phyloP scores from a whole-genome alignment of 1,140 invertebrate genomes.

The Drosophila chauvacae region DNA sequence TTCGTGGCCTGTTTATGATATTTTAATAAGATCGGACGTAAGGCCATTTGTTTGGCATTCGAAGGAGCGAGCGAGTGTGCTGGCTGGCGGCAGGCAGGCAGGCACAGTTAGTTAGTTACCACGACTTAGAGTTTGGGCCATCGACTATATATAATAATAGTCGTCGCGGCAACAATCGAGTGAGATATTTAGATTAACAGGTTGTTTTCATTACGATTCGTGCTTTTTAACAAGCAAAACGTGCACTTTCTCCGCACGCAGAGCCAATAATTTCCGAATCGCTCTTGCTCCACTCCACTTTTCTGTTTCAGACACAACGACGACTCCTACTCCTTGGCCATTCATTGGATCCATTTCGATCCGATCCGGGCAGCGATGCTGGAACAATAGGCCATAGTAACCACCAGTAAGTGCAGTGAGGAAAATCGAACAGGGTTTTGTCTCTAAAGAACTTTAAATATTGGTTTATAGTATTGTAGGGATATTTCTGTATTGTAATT shows the following conservation, averaged over 20 bases:
- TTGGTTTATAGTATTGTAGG: too few species aligned
- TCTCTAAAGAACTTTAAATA: too few species aligned
- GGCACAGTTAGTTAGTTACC: slow-evolving; percentile 70
- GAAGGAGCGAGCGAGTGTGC: slow-evolving; percentile 41
- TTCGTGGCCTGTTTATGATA: slow-evolving; percentile 79
- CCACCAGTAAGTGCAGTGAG: slow-evolving; percentile 17
- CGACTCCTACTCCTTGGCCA: slow-evolving; percentile 62
- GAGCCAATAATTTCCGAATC: slow-evolving; percentile 78
- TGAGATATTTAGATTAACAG: slow-evolving; percentile 85
- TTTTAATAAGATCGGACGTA: slow-evolving; percentile 82
- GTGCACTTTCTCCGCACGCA: slow-evolving; percentile 85
- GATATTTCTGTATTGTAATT: background rate
- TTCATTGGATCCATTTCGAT: slow-evolving; percentile 30
- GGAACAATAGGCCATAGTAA: slow-evolving; percentile 68
- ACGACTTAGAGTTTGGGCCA: slow-evolving; percentile 65
- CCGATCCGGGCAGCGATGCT: slow-evolving; percentile 43
- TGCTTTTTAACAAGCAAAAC: slow-evolving; percentile 84
- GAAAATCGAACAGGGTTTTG: background rate
- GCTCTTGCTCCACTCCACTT: slow-evolving; percentile 44
- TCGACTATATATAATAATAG: slow-evolving; percentile 82
- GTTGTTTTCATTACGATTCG: slow-evolving; percentile 84
- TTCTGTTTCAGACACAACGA: slow-evolving; percentile 29
- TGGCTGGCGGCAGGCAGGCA: background rate
- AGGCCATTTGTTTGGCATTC: slow-evolving; percentile 69
- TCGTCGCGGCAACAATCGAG: slow-evolving; percentile 73